Evolutionary conservation across 2,797 vertebrate species (phyloP), one percentile per base, ranked within the genome.

Genomic region (Emydoidea blandingii): DNA sequence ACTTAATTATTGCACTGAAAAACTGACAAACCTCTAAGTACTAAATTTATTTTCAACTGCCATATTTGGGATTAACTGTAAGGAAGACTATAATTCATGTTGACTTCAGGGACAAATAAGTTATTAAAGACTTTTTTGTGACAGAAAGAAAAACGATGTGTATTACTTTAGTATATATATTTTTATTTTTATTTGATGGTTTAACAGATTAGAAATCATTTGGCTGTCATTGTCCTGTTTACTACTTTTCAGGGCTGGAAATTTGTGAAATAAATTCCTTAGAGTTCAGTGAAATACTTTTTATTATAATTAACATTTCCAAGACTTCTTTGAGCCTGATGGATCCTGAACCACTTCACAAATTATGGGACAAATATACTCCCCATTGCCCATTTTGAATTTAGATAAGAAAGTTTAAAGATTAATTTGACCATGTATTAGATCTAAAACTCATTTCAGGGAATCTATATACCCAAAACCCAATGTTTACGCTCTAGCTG

Each of bases 401-500:
- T 3, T 16, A 56, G 16, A 44, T 34, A 31, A 93, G 56, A 89
- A 94, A 85, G 15, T 76, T 49, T 88, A 29, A 41, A 53, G 5
- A 5, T 31, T 74, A 85, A 79, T 31, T 47, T 85, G 88, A 50
- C 47, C 5, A 82, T 12, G 84, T 92, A 44, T 76, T 8, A 47
- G 19, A 92, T 83, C 29, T 81, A 87, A 54, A 81, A 57, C 5
- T 6, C 82, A 83, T 87, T 92, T 93, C 82, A 94, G 62, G 11
- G 78, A 89, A 88, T n/a, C 1, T 62, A 83, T 93, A 25, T 78
- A 19, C 18, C 65, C 15, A 87, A 85, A 88, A 52, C 12, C 14
- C 74, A 68, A 79, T 85, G 27, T 89, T 95, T 89, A 91, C 52
- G 81, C 87, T 86, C 92, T 79, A 86, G 65, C 87, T 79, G 86